These are phyloP conservation scores for Empis livida DNA, from an alignment of 2,888 invertebrate species.

Conservation along the genomic window DNA sequence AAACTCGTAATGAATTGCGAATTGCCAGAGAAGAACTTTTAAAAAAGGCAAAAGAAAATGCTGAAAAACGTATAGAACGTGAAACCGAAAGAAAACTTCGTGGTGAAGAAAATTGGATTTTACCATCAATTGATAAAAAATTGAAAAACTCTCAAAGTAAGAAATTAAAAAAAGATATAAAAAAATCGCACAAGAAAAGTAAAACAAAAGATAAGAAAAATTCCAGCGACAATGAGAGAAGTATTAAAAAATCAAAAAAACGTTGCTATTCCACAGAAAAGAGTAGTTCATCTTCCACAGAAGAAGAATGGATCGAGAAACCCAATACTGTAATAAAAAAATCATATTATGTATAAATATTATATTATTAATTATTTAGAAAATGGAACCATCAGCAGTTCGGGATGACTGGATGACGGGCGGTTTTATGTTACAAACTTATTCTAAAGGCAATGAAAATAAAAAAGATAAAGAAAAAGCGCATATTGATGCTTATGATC, in stretches of 20 bases:
- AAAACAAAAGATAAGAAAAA: slow-evolving; percentile 21
- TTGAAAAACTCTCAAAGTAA: too few species aligned
- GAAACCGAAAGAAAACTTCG: slow-evolving; percentile 19
- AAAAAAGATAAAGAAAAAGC: slow-evolving; percentile 39
- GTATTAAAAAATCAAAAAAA: slow-evolving; percentile 13
- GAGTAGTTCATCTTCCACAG: slow-evolving; percentile 25
- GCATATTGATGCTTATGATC: slow-evolving; percentile 48
- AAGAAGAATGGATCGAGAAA: slow-evolving; percentile 52
- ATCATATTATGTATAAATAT: neutral
- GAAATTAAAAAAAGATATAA: slow-evolving; percentile 20
- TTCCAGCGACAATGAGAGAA: slow-evolving; percentile 15
- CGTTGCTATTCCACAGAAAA: slow-evolving; percentile 7
- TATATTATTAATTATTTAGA: too few species aligned
- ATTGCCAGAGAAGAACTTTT: slow-evolving; percentile 25
- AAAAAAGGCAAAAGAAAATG: slow-evolving; percentile 20
- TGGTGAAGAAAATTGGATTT: slow-evolving; percentile 27
- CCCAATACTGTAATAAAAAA: slow-evolving; percentile 9
- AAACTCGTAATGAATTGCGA: slow-evolving; percentile 22
- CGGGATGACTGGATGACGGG: slow-evolving; percentile 75
- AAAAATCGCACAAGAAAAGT: slow-evolving; percentile 35
- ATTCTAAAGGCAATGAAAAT: slow-evolving; percentile 31
- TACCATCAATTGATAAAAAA: slow-evolving; percentile 22
- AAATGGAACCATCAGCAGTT: slow-evolving; percentile 19
- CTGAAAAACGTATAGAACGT: slow-evolving; percentile 19
- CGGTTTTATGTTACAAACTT: slow-evolving; percentile 36